Percentiles rank a stretch among this genome's conserved stretches.
phyloP scores from a whole-genome alignment of 2,888 invertebrate species.

The Deroplatys truncata region DNA sequence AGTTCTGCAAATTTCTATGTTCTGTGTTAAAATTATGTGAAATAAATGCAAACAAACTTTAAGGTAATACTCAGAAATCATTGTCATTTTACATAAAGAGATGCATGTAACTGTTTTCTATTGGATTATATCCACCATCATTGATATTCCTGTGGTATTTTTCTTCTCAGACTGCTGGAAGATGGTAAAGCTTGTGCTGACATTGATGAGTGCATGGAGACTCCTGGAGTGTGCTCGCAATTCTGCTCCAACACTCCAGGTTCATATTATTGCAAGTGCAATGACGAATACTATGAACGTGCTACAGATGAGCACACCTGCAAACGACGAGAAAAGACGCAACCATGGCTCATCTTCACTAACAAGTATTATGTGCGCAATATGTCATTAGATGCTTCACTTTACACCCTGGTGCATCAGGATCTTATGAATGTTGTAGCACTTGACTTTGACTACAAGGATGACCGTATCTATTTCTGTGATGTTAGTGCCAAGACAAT shows the following conservation, averaged over 20 bases:
- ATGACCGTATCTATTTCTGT: constrained; percentile 88
- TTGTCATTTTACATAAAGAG: too few relatives aligned
- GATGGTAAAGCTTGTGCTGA: constrained; percentile 92
- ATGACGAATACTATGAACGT: constrained; percentile 84
- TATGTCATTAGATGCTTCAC: constrained; percentile 83
- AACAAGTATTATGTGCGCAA: constrained; percentile 97
- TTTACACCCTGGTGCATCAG: constrained; percentile 85
- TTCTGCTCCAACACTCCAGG: constrained; percentile 94
- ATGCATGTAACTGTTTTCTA: too few relatives aligned
- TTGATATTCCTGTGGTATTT: too few relatives aligned
- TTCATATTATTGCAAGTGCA: constrained; percentile 93
- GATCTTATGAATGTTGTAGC: constrained; percentile 96
- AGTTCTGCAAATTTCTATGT: too few relatives aligned
- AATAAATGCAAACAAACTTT: too few relatives aligned
- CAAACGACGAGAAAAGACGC: constrained; percentile 75
- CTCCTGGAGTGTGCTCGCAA: constrained; percentile 89
- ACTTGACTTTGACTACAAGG: constrained; percentile 84
- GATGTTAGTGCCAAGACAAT: constrained; percentile 96
- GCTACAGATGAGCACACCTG: constrained; percentile 84
- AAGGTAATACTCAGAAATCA: too few relatives aligned
- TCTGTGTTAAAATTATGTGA: too few relatives aligned
- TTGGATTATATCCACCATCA: too few relatives aligned
- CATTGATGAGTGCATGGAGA: constrained; percentile 84
- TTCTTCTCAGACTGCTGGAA: constrained; percentile 55
- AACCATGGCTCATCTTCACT: constrained; percentile 89